Evolutionary conservation across 2,113 vertebrate genomes (phyloP), one percentile per base, ranked within the genome.

Genomic region (Spea bombifrons): DNA sequence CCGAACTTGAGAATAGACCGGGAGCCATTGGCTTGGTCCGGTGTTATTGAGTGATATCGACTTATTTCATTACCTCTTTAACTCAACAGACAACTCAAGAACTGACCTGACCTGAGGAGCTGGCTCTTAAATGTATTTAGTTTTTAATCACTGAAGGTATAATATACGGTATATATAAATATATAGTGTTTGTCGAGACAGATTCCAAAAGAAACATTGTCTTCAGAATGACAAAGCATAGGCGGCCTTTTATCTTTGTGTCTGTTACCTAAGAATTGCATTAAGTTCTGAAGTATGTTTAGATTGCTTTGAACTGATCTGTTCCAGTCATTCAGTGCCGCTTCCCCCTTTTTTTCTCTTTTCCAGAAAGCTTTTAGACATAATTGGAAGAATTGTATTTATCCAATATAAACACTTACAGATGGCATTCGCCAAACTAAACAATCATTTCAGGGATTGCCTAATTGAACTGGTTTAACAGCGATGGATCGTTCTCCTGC

Each of bases 401-500:
- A 66, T 80, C 74, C 53, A 45, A 78, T 5, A 5, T 30, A 77
- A 61, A 67, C 5, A 82, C 80, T 75, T 79, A 65, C 75, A 76
- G 44, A 5, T 81, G 17, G 82, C 65, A 63, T 76, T 75, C 81
- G 70, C 76, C 57, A 75, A 82, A 74, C 80, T 52, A 78, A 84
- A 85, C 77, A 75, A 68, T 73, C 72, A 76, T 82, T 71, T 84
- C 49, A n/a, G 30, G 53, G 72, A 71, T 81, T 80, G 55, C 77
- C 48, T 81, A 43, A 82, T 85, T 84, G 76, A 88, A 61, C 72
- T 63, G 67, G 45, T 76, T 66, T 65, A 63, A 81, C 64, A 71
- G 8, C 79, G 81, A 30, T 63, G 66, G 44, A 78, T 4, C 16
- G 65, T 66, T 79, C 53, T 70, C 82, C 72, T 79, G 6, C 7